Percentiles rank a stretch among this genome's conserved stretches.
Conservation (phyloP, 1,140 invertebrate genomes). For the Mycetomoellerius zeteki region DNA sequence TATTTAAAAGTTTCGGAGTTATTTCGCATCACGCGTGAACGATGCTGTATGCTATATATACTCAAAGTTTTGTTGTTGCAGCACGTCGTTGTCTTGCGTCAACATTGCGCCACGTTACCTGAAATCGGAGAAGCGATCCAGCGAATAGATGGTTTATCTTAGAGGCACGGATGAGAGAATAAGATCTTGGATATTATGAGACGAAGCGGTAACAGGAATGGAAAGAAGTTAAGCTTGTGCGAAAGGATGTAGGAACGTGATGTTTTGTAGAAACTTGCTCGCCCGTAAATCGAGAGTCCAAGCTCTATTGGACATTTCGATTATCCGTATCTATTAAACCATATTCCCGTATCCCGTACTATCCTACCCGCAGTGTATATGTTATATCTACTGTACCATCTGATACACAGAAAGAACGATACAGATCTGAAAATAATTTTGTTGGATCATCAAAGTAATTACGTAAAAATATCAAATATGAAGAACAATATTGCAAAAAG, state of each 20-base stretch:
- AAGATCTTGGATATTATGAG: conserved; percentile 38
- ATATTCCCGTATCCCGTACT: not conserved
- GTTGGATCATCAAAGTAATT: no score
- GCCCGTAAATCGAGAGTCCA: conserved; percentile 19
- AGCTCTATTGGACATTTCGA: conserved; percentile 34
- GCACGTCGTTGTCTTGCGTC: conserved; percentile 51
- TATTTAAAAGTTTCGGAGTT: conserved; percentile 30
- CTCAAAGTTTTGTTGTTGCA: conserved; percentile 38
- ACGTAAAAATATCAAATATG: no score
- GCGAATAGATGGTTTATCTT: conserved; percentile 66
- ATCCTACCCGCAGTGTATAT: not conserved
- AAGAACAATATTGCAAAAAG: no score
- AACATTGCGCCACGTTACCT: conserved; percentile 46
- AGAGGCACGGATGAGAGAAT: conserved; percentile 17
- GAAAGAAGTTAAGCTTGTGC: conserved; percentile 4
- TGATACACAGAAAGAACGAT: no score
- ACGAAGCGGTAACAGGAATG: not conserved
- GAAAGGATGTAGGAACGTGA: not conserved
- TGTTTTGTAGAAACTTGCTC: conserved; percentile 42
- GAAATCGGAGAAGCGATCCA: conserved; percentile 58
- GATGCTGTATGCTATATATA: not conserved
- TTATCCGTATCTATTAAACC: conserved; percentile 51
- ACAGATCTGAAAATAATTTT: no score
- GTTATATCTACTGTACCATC: not conserved
- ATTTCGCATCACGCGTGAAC: not conserved